Conservation (phyloP, 2,113 vertebrate species). For the Tonatia bakeri region DNA sequence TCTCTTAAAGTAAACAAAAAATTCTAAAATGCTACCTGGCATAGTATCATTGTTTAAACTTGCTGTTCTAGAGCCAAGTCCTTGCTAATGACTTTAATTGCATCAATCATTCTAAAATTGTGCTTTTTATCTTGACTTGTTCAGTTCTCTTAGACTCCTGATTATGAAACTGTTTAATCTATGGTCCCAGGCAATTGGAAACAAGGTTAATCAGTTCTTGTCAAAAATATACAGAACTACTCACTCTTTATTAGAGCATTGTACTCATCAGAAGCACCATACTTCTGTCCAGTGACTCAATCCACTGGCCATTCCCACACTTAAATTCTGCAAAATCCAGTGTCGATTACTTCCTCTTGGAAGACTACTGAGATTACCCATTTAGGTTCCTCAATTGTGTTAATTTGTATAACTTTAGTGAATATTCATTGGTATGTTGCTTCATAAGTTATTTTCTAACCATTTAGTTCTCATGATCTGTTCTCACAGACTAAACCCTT, state of each 20-base stretch:
- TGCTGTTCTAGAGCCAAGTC: not conserved
- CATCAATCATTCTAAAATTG: constrained; percentile 26
- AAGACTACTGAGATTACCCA: not conserved
- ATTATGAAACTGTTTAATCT: not conserved
- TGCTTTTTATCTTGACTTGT: not conserved
- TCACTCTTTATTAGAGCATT: not conserved
- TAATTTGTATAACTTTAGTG: not conserved
- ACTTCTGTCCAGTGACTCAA: not conserved
- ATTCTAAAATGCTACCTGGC: constrained; percentile 40
- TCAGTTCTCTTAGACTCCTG: not conserved
- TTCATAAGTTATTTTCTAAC: not conserved
- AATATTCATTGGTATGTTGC: not conserved
- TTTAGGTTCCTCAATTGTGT: not conserved
- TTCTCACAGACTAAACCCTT: not conserved
- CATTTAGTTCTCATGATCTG: not conserved
- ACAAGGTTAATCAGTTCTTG: not conserved
- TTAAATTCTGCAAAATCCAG: not conserved
- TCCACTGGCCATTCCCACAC: not conserved
- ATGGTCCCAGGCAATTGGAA: not conserved
- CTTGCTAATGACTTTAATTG: constrained; percentile 25
- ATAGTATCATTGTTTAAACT: constrained; percentile 40
- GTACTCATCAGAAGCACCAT: not conserved
- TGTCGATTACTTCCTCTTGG: not conserved
- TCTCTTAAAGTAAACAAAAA: constrained; percentile 35
- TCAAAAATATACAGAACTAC: not conserved